Conservation (phyloP, 2,113 vertebrate genomes). For the Xiphophorus couchianus region DNA sequence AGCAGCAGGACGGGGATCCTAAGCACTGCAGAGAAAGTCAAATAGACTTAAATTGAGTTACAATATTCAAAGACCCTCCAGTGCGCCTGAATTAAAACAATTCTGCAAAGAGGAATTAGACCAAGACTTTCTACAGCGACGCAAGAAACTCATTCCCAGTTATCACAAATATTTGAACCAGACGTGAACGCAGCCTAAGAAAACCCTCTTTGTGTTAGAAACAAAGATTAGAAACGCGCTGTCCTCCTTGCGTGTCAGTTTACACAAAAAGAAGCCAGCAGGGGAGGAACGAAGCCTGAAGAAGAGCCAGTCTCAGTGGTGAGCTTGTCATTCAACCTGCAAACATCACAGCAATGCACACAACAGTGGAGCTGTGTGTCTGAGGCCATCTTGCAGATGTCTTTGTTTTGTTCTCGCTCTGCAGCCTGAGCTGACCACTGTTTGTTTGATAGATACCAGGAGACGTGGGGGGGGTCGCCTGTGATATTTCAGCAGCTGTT, state of each 20-base stretch:
- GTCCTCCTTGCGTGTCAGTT: constrained; percentile 22
- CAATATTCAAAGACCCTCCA: no score
- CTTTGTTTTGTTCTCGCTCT: constrained; percentile 65
- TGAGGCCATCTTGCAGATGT: constrained; percentile 75
- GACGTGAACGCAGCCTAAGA: neutral
- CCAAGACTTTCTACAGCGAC: no score
- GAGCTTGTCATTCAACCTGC: constrained; percentile 32
- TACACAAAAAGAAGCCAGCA: constrained; percentile 34
- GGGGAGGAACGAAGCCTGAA: constrained; percentile 5
- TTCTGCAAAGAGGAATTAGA: no score
- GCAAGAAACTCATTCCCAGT: no score
- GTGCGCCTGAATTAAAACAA: no score
- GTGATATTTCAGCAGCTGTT: constrained; percentile 79
- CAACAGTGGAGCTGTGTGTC: constrained; percentile 61
- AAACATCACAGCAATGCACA: constrained; percentile 40
- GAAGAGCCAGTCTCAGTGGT: constrained; percentile 44
- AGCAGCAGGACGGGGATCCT: no score
- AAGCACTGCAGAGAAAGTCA: no score
- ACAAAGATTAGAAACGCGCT: constrained; percentile 21
- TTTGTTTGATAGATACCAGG: constrained; percentile 60
- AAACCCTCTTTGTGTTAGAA: constrained; percentile 1
- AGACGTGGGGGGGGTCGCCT: constrained; percentile 47
- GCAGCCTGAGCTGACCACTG: constrained; percentile 40
- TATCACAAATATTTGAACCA: neutral
- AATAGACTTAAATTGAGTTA: no score